phyloP scores from a whole-genome alignment of 1,140 invertebrate species.

The Elysia chlorotica region DNA sequence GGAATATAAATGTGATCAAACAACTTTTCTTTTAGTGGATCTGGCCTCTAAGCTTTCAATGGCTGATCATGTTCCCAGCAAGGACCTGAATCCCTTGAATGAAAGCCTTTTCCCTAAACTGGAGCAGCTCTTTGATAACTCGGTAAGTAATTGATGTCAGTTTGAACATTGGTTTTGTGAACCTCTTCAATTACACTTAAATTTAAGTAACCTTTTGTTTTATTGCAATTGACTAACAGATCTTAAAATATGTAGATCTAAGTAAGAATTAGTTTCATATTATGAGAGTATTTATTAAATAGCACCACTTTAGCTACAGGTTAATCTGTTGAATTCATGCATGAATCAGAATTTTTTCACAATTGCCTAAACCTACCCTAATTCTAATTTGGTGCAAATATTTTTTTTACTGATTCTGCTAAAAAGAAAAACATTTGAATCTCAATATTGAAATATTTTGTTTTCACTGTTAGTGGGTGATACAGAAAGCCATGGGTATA shows the following conservation, averaged over 20 bases:
- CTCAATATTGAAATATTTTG: neutral
- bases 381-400: neutral
- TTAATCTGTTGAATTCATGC: too few species aligned
- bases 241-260: too few species aligned
- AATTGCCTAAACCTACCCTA: too few species aligned
- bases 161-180: too few species aligned
- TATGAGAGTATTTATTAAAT: too few species aligned
- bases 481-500: constrained; percentile 1
- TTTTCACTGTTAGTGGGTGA: constrained; percentile 5
- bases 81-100: constrained; percentile 14
- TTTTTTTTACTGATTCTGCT: neutral
- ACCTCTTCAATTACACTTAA: too few species aligned
- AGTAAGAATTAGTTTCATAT: too few species aligned
- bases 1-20: neutral
- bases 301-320: neutral
- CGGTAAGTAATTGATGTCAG: too few species aligned
- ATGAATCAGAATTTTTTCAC: too few species aligned
- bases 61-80: neutral
- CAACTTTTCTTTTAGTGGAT: constrained; percentile 7
- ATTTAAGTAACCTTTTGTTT: too few species aligned
- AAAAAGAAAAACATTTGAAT: neutral
- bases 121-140: constrained; percentile 9
- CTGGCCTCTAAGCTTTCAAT: constrained; percentile 10
- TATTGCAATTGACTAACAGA: too few species aligned
- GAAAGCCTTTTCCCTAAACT: neutral